These are phyloP conservation scores for Orthonychiurus folsomi DNA, from an alignment of 2,888 invertebrate species.

Conservation along the genomic window DNA sequence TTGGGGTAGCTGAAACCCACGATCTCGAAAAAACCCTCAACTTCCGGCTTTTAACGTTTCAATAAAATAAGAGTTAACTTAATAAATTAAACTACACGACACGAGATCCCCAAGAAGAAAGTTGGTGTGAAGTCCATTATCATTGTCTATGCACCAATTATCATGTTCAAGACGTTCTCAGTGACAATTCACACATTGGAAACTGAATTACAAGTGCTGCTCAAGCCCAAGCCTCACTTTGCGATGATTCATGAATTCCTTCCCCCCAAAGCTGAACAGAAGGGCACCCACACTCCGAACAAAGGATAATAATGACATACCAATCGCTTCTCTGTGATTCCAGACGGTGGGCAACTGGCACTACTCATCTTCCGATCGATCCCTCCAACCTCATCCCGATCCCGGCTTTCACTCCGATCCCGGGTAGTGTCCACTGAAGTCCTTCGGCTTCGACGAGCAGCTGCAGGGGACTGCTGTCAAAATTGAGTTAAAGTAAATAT, in stretches of 20 bases:
- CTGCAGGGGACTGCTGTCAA: conserved; percentile 33
- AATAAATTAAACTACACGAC: no score
- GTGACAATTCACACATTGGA: no score
- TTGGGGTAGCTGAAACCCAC: no score
- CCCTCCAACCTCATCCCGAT: conserved; percentile 40
- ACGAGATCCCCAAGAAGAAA: no score
- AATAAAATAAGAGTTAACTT: no score
- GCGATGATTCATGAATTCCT: background rate
- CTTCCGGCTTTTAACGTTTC: no score
- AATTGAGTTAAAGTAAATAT: conserved; percentile 15
- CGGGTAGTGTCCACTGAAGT: conserved; percentile 38
- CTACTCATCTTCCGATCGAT: conserved; percentile 41
- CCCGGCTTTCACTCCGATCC: conserved; percentile 38
- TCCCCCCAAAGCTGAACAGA: background rate
- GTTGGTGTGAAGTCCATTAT: no score
- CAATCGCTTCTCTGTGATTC: conserved; percentile 40
- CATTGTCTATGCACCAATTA: no score
- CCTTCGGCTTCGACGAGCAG: conserved; percentile 38
- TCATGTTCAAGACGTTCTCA: no score
- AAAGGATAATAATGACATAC: conserved; percentile 31
- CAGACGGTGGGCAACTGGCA: conserved; percentile 40
- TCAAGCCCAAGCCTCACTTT: background rate
- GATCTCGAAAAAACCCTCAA: no score
- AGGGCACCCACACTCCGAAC: background rate
- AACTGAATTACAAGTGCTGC: no score